Percentiles rank a stretch among this genome's conserved stretches.
Conservation (phyloP, 2,888 invertebrate species). For the Colletes collaris region DNA sequence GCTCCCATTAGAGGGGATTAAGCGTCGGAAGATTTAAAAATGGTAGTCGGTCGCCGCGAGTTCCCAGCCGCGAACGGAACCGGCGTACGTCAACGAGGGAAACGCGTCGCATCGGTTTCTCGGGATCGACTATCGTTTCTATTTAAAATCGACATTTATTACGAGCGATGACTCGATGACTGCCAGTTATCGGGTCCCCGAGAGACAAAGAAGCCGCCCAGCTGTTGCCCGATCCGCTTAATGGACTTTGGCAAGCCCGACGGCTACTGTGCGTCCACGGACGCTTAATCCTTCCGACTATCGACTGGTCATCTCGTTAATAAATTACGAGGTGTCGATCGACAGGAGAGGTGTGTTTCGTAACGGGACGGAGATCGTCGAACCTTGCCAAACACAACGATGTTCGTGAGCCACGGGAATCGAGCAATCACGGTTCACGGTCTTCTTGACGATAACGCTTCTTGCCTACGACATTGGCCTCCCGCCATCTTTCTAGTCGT, state of each 20-base stretch:
- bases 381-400: too few relatives aligned
- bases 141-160: conserved; percentile 43
- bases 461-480: neutral
- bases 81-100: neutral
- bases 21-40: too few relatives aligned
- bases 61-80: too few relatives aligned
- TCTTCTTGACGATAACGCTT: conserved; percentile 7
- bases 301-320: conserved; percentile 61
- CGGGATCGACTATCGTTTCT: conserved; percentile 28
- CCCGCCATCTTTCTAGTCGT: neutral
- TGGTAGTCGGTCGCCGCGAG: too few relatives aligned
- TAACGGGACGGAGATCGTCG: conserved; percentile 24
- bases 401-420: neutral
- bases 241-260: conserved; percentile 61
- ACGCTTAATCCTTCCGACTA: conserved; percentile 53
- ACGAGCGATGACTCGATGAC: conserved; percentile 54
- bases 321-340: conserved; percentile 60
- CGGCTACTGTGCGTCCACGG: conserved; percentile 48
- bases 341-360: conserved; percentile 36
- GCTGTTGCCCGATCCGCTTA: conserved; percentile 56
- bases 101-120: neutral
- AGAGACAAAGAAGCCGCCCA: conserved; percentile 60
- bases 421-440: conserved; percentile 22
- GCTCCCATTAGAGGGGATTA: neutral
- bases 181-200: conserved; percentile 43